Conservation (phyloP, 1,140 invertebrate species). For the Rhizoglyphus robini region DNA sequence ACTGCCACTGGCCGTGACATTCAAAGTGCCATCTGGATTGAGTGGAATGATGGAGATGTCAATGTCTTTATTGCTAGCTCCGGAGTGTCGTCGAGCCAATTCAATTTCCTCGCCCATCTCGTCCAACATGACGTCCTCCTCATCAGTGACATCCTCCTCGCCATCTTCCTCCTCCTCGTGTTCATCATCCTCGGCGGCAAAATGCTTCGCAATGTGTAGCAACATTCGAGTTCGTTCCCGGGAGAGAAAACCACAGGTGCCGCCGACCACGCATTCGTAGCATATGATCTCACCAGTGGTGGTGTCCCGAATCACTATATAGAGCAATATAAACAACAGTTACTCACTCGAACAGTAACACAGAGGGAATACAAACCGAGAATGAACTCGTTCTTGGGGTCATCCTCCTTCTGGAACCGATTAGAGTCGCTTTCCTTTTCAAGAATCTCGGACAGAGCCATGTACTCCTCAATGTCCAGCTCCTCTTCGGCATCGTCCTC, state of each 20-base stretch:
- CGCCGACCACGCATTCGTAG: conserved; percentile 6
- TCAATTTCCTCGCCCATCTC: background rate
- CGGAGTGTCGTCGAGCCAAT: no score
- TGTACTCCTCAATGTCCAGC: conserved; percentile 10
- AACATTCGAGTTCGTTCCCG: conserved; percentile 7
- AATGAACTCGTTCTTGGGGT: conserved; percentile 1
- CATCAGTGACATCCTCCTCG: background rate
- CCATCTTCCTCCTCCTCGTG: background rate
- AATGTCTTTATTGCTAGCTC: background rate
- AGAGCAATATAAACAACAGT: background rate
- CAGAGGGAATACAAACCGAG: background rate
- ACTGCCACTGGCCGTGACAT: background rate
- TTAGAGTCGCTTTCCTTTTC: conserved; percentile 5
- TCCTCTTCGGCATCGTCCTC: conserved; percentile 14
- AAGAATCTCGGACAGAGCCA: conserved; percentile 7
- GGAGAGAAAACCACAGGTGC: conserved; percentile 2
- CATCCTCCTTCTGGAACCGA: background rate
- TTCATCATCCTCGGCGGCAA: background rate
- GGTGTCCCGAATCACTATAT: background rate
- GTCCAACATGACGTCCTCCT: background rate
- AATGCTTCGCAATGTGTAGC: conserved; percentile 13
- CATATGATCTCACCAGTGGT: background rate
- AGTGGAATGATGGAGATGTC: conserved; percentile 8
- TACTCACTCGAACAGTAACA: background rate
- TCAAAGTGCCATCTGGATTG: background rate